These are phyloP conservation scores for Scyliorhinus canicula DNA, from an alignment of 2,797 vertebrate species.

Conservation along the genomic window DNA sequence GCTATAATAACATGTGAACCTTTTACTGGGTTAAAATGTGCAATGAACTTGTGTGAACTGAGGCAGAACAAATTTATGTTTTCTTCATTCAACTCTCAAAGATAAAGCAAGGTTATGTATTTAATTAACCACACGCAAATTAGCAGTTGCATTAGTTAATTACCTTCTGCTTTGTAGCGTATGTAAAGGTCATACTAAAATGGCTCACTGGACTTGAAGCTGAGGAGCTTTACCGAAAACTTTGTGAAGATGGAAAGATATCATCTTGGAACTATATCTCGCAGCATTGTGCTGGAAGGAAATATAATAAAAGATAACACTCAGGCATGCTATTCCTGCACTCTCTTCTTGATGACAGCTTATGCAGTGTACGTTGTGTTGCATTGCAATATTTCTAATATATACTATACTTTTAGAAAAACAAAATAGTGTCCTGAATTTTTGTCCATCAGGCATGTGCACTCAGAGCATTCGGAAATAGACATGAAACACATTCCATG, in stretches of 20 bases:
- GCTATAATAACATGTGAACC: background rate
- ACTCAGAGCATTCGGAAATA: too few relatives aligned
- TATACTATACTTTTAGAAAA: background rate
- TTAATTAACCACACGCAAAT: background rate
- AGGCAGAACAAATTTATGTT: conserved; percentile 9
- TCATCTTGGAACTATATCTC: background rate
- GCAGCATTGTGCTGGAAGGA: background rate
- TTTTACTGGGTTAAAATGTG: background rate
- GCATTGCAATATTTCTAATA: background rate
- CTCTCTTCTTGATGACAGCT: background rate
- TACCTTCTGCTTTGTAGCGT: background rate
- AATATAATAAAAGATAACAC: background rate
- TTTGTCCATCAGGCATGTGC: too few relatives aligned
- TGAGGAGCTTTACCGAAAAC: background rate
- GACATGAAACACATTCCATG: too few relatives aligned
- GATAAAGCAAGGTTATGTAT: conserved; percentile 14
- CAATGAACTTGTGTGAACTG: background rate
- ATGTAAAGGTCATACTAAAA: conserved; percentile 11
- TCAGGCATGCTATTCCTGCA: too few relatives aligned
- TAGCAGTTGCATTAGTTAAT: conserved; percentile 11
- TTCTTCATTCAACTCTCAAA: conserved; percentile 17
- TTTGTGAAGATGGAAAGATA: background rate
- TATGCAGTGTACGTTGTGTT: background rate
- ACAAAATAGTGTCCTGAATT: background rate
- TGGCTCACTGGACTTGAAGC: background rate